Percentiles rank a stretch among this genome's conserved stretches.
phyloP scores from a whole-genome alignment of 2,113 vertebrate genomes.

The Excalfactoria chinensis region DNA sequence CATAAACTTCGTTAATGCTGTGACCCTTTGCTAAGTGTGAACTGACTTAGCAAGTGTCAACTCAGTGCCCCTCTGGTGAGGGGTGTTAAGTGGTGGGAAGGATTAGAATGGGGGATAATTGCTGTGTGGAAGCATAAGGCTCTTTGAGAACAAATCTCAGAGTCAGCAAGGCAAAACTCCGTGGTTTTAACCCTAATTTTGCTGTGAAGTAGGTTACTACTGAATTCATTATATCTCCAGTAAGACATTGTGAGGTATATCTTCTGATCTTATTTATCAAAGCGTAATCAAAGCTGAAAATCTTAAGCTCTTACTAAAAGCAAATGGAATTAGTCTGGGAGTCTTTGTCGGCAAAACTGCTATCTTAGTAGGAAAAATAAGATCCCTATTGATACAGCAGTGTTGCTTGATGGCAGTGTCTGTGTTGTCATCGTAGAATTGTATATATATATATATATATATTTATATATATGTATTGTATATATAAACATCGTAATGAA shows the following conservation, averaged over 20 bases:
- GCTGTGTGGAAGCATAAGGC: not conserved
- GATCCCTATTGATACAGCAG: not conserved
- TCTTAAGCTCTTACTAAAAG: not conserved
- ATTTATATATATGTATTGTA: too few relatives aligned
- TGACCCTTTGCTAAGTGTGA: not conserved
- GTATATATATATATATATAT: too few relatives aligned
- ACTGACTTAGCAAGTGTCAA: not conserved
- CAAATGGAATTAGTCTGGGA: not conserved
- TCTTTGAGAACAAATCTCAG: not conserved
- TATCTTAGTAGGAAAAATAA: not conserved
- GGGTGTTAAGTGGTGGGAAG: not conserved
- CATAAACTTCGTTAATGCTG: not conserved
- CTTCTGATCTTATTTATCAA: not conserved
- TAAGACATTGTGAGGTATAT: not conserved
- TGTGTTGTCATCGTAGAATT: not conserved
- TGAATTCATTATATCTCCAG: not conserved
- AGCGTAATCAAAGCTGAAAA: not conserved
- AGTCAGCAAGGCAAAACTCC: not conserved
- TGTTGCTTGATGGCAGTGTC: not conserved
- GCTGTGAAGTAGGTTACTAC: not conserved
- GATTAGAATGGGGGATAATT: not conserved
- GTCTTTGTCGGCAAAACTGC: not conserved
- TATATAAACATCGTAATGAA: not conserved
- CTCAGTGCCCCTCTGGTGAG: not conserved
- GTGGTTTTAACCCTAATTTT: not conserved